Conservation (phyloP, 53 echinoderm and acorn worm species). For the Stichopus horrens region DNA sequence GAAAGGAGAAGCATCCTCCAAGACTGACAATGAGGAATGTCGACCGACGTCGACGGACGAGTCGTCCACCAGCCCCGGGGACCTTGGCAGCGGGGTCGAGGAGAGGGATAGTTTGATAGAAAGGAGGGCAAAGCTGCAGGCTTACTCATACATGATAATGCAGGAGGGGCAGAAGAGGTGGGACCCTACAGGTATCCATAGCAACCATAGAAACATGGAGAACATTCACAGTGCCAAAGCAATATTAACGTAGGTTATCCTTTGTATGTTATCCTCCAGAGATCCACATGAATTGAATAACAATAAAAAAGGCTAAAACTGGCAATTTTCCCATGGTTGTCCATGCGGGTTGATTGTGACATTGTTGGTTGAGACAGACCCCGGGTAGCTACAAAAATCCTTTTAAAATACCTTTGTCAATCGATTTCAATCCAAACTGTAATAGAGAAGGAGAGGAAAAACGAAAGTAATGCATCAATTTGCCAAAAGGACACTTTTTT, state of each 20-base stretch:
- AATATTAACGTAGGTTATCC: conserved; percentile 16
- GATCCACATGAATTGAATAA: no score
- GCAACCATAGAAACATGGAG: conserved; percentile 15
- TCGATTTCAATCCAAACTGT: no score
- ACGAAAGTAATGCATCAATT: no score
- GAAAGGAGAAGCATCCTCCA: background rate
- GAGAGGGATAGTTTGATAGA: conserved; percentile 7
- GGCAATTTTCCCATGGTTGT: no score
- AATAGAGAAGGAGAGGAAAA: no score
- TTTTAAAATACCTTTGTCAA: no score
- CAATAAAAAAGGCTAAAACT: no score
- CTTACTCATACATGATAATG: conserved; percentile 72
- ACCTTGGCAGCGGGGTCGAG: background rate
- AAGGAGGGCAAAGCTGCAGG: conserved; percentile 71
- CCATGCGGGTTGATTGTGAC: no score
- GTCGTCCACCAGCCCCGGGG: background rate
- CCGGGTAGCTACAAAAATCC: no score
- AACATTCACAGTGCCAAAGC: conserved; percentile 20
- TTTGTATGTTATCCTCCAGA: no score
- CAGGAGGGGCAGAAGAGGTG: background rate
- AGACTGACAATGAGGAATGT: background rate
- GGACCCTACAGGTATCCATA: background rate
- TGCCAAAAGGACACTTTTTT: no score
- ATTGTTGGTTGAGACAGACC: no score
- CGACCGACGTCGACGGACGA: background rate